Conservation (phyloP, 2,888 invertebrate genomes). For the Melieria picta region DNA sequence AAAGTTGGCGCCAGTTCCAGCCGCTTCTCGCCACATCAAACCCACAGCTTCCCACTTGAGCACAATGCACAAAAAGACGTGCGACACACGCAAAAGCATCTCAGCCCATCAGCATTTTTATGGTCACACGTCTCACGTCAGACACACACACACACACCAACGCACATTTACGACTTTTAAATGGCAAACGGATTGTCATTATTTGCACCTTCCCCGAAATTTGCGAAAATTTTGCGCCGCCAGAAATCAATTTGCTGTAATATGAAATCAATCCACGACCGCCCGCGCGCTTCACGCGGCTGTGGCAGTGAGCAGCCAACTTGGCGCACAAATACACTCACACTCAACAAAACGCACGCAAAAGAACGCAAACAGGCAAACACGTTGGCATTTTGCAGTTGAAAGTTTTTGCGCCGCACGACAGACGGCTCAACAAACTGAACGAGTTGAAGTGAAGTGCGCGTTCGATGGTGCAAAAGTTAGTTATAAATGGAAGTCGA, state of each 20-base stretch:
- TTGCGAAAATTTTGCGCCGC: background rate
- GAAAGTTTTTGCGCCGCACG: no score
- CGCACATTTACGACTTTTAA: constrained; percentile 51
- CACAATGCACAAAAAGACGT: background rate
- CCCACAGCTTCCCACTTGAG: background rate
- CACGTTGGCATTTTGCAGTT: no score
- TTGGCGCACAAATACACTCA: no score
- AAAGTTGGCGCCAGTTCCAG: no score
- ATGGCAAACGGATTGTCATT: constrained; percentile 49
- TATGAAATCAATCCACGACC: constrained; percentile 20
- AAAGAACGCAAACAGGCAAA: no score
- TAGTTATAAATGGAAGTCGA: no score
- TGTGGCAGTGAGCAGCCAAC: no score
- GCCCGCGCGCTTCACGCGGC: background rate
- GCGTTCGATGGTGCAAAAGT: no score
- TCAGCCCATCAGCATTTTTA: constrained; percentile 7
- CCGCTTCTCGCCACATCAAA: background rate
- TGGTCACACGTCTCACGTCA: constrained; percentile 26
- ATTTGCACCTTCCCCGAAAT: background rate
- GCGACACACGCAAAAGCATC: background rate
- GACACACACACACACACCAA: background rate
- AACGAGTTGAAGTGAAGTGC: no score
- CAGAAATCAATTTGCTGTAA: constrained; percentile 40
- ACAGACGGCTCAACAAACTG: no score
- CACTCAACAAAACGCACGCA: no score